Evolutionary conservation across 2,797 vertebrate species (phyloP), one percentile per base, ranked within the genome.

Genomic region (Danio jaintianensis): DNA sequence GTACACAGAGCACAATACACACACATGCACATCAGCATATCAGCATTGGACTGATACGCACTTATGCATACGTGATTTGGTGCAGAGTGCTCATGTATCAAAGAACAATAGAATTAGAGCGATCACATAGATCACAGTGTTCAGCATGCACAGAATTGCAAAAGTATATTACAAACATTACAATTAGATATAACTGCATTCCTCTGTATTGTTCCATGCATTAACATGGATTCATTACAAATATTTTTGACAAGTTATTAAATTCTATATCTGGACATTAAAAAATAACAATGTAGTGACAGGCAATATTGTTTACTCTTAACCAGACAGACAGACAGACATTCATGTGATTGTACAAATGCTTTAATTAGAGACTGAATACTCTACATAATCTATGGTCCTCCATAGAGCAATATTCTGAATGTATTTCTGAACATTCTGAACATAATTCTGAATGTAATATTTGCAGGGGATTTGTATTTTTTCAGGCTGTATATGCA

Each of bases 1-100:
- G 67, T 73, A 66, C 40, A 72, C 64, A 56, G 59, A 87, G 87
- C 86, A 61, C 70, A 83, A 89, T 82, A 85, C 85, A 83, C 69
- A 88, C 67, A 53, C 20, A 2, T 83, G 86, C 89, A 86, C 87
- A 87, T 78, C 69, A 52, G 69, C 70, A 75, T 72, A 36, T 83
- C 63, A 29, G 29, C 78, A 84, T 59, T 74, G 86, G 89, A 64
- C 69, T 66, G 43, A 62, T 69, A 64, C 36, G 2, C 48, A 58
- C 38, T 68, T 76, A 74, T 63, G 69, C 53, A 79, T 74, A 75
- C 72, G 63, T 20, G 71, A 77, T 72, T 73, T 85, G 48, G 84
- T 85, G 85, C 40, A 73, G 47, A 45, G 68, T 18, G 69, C 69
- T 45, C 48, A 64, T 8, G 42, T 66, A 56, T 73, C 74, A 71